Percentiles rank a stretch among this genome's conserved stretches.
Evolutionary conservation across 2,888 invertebrate species (phyloP).

Genomic region (Drosophila quinaria): DNA sequence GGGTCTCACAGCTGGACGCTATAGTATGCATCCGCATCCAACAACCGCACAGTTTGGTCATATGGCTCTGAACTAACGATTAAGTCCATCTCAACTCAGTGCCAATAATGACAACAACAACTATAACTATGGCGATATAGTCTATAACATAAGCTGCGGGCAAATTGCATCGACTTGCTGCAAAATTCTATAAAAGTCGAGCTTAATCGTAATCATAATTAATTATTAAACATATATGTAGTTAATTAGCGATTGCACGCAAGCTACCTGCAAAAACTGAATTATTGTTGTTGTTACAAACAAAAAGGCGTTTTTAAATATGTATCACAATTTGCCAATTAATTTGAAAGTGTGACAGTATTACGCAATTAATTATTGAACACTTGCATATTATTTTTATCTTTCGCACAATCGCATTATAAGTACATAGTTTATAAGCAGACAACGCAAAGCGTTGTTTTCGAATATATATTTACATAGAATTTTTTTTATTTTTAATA

Average conservation of each 20-base stretch:
- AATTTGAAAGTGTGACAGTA: slow-evolving; percentile 4
- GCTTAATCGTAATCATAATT: slow-evolving; percentile 1
- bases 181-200: slow-evolving; percentile 21
- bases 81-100: slow-evolving; percentile 2
- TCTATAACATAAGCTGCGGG: neutral
- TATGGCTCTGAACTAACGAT: slow-evolving; percentile 11
- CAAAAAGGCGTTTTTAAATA: neutral
- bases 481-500: neutral
- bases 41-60: slow-evolving; percentile 3
- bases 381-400: neutral
- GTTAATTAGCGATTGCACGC: slow-evolving; percentile 10
- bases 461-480: slow-evolving; percentile 6
- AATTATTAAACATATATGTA: neutral
- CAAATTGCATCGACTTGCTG: slow-evolving; percentile 12
- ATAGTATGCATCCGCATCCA: slow-evolving; percentile 18
- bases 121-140: neutral
- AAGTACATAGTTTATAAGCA: neutral
- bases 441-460: slow-evolving; percentile 9
- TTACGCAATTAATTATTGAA: slow-evolving; percentile 8
- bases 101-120: neutral
- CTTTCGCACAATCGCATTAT: slow-evolving; percentile 3
- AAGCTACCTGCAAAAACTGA: slow-evolving; percentile 24
- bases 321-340: slow-evolving; percentile 20
- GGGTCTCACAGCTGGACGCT: slow-evolving; percentile 25
- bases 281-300: slow-evolving; percentile 11